These are phyloP conservation scores for Zootoca vivipara DNA, from an alignment of 2,113 vertebrate species.

Conservation along the genomic window DNA sequence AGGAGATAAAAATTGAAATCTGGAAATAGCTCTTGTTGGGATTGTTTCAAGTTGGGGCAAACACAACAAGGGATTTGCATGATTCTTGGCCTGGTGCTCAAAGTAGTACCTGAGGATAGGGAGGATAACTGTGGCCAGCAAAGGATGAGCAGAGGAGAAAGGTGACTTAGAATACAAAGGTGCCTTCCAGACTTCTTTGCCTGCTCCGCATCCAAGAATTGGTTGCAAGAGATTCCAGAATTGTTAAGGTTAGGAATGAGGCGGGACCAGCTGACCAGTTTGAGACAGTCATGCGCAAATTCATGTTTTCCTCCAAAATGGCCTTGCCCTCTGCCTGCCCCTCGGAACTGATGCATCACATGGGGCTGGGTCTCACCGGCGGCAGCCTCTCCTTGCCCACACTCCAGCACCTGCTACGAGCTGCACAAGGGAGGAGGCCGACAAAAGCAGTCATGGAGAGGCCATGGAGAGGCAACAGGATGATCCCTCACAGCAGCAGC, in stretches of 20 bases:
- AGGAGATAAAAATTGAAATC: background rate
- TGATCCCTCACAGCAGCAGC: background rate
- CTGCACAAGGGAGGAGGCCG: background rate
- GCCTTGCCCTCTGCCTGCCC: too few relatives aligned
- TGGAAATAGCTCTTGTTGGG: slow-evolving; percentile 20
- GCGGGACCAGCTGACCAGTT: background rate
- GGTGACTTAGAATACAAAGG: background rate
- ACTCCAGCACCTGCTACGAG: background rate
- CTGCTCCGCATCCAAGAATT: background rate
- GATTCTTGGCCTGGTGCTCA: background rate
- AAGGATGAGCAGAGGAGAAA: background rate
- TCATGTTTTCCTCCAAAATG: background rate
- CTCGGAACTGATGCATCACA: background rate
- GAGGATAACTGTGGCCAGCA: background rate
- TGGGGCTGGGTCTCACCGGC: too few relatives aligned
- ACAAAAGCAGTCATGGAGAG: background rate
- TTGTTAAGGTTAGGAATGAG: background rate
- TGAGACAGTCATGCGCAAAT: background rate
- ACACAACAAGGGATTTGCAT: background rate
- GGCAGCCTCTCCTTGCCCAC: background rate
- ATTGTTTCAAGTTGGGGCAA: slow-evolving; percentile 21
- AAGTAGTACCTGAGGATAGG: background rate
- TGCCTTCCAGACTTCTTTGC: background rate
- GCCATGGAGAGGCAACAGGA: background rate
- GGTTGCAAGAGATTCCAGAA: background rate